A percentile compares a stretch with the other conserved stretches of the same genome.
These are phyloP conservation scores for Neuroscelio doddi DNA, from an alignment of 2,888 invertebrate species.

Conservation along the genomic window DNA sequence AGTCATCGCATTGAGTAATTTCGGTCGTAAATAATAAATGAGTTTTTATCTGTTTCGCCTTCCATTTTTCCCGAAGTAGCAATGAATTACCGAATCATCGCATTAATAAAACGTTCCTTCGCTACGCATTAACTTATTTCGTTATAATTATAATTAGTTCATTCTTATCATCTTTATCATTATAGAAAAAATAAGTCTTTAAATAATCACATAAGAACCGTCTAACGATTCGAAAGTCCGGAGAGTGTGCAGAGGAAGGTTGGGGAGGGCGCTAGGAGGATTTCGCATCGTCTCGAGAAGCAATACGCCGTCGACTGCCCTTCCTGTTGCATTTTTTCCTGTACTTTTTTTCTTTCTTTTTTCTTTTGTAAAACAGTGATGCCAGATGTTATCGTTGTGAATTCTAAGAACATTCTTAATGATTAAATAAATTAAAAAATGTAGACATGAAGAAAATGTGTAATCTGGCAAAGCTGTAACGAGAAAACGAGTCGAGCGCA, in stretches of 20 bases:
- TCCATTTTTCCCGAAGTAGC: constrained; percentile 52
- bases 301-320: background rate
- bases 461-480: constrained; percentile 30
- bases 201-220: constrained; percentile 71
- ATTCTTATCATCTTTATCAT: constrained; percentile 56
- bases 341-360: constrained; percentile 2
- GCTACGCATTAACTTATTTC: constrained; percentile 61
- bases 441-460: background rate
- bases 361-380: too few relatives aligned
- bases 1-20: constrained; percentile 41
- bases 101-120: constrained; percentile 62
- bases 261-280: background rate
- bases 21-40: constrained; percentile 42
- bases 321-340: constrained; percentile 2
- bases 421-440: too few relatives aligned
- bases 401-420: too few relatives aligned
- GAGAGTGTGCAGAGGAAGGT: constrained; percentile 18
- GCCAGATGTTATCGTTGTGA: too few relatives aligned
- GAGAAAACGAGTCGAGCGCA: constrained; percentile 52
- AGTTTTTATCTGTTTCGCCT: constrained; percentile 21
- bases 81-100: constrained; percentile 56
- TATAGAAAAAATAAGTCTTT: constrained; percentile 72
- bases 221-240: constrained; percentile 56
- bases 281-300: background rate
- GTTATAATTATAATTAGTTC: constrained; percentile 46